Evolutionary conservation across 1,140 invertebrate genomes (phyloP).

Genomic region (Papilio machaon): DNA sequence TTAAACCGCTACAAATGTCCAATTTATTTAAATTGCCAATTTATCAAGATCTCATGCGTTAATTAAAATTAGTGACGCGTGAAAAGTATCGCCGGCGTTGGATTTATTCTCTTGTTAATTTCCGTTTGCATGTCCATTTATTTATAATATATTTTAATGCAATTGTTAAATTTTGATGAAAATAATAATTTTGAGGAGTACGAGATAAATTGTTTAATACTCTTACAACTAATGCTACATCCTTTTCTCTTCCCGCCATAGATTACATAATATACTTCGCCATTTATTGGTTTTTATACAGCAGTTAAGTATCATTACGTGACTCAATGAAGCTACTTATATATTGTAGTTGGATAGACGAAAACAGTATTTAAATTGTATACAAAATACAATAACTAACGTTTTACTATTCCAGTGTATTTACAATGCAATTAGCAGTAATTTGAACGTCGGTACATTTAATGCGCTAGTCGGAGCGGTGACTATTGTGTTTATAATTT

Average conservation of each 20-base stretch:
- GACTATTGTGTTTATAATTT: background rate
- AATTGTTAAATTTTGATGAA: background rate
- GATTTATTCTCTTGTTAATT: background rate
- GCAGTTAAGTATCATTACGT: no score
- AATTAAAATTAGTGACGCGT: conserved; percentile 16
- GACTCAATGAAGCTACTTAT: no score
- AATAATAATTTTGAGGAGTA: background rate
- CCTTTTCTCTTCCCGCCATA: no score
- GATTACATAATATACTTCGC: no score
- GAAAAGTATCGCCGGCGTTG: background rate
- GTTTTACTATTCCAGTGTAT: background rate
- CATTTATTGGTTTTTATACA: no score
- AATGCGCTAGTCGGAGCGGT: background rate
- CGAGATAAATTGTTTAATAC: background rate
- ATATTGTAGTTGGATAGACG: no score
- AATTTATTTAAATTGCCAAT: conserved; percentile 20
- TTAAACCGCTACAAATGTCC: conserved; percentile 10
- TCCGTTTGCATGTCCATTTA: background rate
- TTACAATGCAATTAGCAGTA: background rate
- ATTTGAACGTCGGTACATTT: background rate
- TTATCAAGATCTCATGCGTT: conserved; percentile 20
- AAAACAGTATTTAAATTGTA: background rate
- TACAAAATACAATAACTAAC: background rate
- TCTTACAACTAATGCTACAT: no score
- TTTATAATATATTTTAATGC: background rate